These are phyloP conservation scores for Meleagris gallopavo DNA, from an alignment of 2,113 vertebrate genomes.

Conservation along the genomic window DNA sequence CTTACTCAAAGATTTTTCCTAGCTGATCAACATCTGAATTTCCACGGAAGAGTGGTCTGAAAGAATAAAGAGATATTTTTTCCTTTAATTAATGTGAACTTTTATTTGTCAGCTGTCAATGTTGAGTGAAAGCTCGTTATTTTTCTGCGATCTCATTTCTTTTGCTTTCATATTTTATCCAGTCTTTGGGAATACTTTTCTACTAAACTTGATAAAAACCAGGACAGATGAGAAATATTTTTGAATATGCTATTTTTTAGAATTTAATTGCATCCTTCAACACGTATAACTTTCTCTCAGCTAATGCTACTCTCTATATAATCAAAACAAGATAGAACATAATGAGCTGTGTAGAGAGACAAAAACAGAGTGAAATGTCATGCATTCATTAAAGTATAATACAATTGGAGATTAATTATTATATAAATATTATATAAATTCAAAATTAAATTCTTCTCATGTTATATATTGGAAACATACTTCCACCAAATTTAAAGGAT, in stretches of 20 bases:
- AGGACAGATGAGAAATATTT: background rate
- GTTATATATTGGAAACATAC: background rate
- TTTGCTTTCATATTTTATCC: background rate
- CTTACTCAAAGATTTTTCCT: conserved; percentile 99
- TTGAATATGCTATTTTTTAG: background rate
- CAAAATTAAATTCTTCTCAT: background rate
- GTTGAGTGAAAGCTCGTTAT: background rate
- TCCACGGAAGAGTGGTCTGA: conserved; percentile 93
- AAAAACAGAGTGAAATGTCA: background rate
- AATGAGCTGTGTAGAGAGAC: background rate
- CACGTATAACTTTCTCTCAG: background rate
- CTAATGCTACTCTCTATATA: background rate
- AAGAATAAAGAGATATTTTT: conserved; percentile 68
- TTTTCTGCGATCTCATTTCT: background rate
- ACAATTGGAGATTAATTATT: background rate
- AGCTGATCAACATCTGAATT: conserved; percentile 98
- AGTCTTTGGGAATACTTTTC: background rate
- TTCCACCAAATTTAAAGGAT: background rate
- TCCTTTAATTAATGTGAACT: conserved; percentile 4
- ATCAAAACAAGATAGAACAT: background rate
- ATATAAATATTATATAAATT: background rate
- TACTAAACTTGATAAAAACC: background rate
- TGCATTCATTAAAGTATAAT: background rate
- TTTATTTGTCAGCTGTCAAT: background rate
- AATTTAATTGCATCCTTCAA: background rate